These are phyloP conservation scores for Steinernema scapterisci DNA, from an alignment of 2,888 invertebrate genomes.

Conservation along the genomic window DNA sequence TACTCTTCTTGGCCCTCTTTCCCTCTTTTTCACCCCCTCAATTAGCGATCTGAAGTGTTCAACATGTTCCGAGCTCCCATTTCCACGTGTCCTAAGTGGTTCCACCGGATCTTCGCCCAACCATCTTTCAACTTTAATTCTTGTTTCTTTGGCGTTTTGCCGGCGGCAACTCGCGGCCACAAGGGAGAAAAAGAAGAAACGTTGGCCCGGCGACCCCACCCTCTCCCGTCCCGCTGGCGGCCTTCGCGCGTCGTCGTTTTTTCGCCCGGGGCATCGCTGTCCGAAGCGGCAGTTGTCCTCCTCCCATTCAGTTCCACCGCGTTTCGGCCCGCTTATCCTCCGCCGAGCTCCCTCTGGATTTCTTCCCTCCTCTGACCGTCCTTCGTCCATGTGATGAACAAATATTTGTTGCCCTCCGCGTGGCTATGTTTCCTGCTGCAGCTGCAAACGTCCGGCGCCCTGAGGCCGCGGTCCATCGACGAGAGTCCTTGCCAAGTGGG, in stretches of 20 bases:
- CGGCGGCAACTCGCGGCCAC: no score
- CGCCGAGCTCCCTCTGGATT: slow-evolving; percentile 2
- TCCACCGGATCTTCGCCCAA: no score
- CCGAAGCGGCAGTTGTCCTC: slow-evolving; percentile 12
- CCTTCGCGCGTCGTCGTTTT: slow-evolving; percentile 24
- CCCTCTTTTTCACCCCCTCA: no score
- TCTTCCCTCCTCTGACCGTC: slow-evolving; percentile 17
- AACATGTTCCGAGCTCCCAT: no score
- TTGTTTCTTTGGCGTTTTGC: no score
- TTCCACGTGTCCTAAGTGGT: no score
- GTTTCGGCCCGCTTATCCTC: background rate
- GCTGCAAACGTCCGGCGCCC: background rate
- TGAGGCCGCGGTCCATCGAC: slow-evolving; percentile 25
- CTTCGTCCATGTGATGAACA: slow-evolving; percentile 27
- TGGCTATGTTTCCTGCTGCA: background rate
- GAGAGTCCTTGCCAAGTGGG: slow-evolving; percentile 25
- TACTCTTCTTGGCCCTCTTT: no score
- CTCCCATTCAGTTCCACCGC: slow-evolving; percentile 6
- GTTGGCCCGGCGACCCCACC: slow-evolving; percentile 21
- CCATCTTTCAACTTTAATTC: no score
- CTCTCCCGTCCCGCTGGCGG: slow-evolving; percentile 20
- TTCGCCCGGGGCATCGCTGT: slow-evolving; percentile 22
- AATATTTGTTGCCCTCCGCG: slow-evolving; percentile 17
- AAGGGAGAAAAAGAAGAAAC: background rate
- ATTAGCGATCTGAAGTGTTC: no score